Evolutionary conservation across 2,797 vertebrate genomes (phyloP).

Genomic region (Percopsis omiscomaycus): DNA sequence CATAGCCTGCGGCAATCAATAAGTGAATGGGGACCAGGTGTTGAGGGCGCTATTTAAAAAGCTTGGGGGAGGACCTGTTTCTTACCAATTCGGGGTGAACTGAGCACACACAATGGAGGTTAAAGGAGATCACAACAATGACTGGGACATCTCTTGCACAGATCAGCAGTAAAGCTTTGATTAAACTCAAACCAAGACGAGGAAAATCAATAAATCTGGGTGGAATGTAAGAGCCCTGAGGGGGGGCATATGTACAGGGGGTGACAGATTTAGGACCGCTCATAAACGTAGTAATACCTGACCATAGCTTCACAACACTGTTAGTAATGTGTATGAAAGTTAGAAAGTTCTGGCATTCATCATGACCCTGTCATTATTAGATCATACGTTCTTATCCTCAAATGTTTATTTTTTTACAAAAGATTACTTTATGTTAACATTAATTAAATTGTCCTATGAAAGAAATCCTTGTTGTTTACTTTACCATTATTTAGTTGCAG

Average conservation of each 20-base stretch:
- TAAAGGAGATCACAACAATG: constrained; percentile 59
- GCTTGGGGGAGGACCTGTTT: constrained; percentile 50
- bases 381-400: neutral
- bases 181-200: constrained; percentile 37
- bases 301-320: neutral
- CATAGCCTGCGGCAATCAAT: constrained; percentile 70
- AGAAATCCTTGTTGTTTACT: no score
- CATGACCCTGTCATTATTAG: neutral
- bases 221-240: neutral
- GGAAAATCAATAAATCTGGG: constrained; percentile 52
- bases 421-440: neutral
- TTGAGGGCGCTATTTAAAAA: constrained; percentile 57
- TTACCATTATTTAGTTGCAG: no score
- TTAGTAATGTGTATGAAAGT: neutral
- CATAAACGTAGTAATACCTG: neutral
- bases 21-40: constrained; percentile 75
- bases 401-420: neutral
- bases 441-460: no score
- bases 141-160: constrained; percentile 31
- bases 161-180: constrained; percentile 53
- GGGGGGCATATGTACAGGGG: constrained; percentile 4
- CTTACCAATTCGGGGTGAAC: constrained; percentile 45
- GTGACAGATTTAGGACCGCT: constrained; percentile 2
- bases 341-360: no score
- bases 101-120: constrained; percentile 46